A percentile compares a stretch with the other conserved stretches of the same genome.
phyloP scores from a whole-genome alignment of 2,113 vertebrate species.

The Psilopsiagon aurifrons region DNA sequence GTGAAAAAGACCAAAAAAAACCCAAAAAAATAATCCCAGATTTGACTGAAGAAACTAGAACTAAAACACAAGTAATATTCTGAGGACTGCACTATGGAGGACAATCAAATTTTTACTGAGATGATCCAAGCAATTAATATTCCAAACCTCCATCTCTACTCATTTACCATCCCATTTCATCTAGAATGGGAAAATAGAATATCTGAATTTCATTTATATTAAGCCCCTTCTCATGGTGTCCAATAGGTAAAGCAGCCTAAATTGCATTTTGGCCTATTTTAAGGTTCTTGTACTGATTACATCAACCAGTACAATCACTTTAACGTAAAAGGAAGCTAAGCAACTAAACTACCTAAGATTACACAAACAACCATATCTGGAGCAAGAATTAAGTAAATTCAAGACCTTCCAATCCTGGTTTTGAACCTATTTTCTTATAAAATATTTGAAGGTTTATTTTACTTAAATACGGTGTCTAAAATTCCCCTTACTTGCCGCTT shows the following conservation, averaged over 20 bases:
- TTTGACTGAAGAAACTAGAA: neutral
- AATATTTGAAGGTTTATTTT: neutral
- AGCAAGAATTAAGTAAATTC: neutral
- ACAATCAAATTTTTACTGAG: neutral
- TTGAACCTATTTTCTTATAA: neutral
- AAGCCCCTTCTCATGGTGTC: neutral
- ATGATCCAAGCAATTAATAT: neutral
- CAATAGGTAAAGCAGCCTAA: neutral
- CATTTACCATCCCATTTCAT: neutral
- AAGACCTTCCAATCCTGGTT: neutral
- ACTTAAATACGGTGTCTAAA: neutral
- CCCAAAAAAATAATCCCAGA: neutral
- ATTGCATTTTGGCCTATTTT: neutral
- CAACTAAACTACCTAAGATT: neutral
- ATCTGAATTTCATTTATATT: neutral
- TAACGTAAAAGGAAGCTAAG: neutral
- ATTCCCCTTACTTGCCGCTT: fast-evolving
- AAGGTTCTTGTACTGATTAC: neutral
- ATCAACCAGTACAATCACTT: fast-evolving
- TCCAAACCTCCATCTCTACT: fast-evolving
- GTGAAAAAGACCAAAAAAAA: neutral
- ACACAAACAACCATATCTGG: neutral
- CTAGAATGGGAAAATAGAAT: neutral
- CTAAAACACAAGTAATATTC: neutral
- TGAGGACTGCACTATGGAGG: neutral